Evolutionary conservation across 2,113 vertebrate genomes (phyloP).

Genomic region (Strix aluco): DNA sequence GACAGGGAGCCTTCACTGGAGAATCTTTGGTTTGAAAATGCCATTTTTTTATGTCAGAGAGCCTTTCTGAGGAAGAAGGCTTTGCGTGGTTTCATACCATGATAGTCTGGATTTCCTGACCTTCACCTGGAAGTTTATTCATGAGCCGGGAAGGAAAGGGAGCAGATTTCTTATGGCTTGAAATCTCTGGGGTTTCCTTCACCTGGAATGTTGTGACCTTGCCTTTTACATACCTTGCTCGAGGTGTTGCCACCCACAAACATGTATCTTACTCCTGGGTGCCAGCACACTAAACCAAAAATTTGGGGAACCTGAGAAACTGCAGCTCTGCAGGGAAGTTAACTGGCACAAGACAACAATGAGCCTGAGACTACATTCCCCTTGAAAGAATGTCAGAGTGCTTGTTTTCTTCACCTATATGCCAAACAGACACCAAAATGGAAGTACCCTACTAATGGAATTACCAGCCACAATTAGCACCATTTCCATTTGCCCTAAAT

Average conservation of each 20-base stretch:
- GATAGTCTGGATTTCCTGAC: not conserved
- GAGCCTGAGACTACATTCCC: not conserved
- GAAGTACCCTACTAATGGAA: constrained; percentile 65
- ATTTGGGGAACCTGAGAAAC: not conserved
- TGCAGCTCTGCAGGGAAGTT: not conserved
- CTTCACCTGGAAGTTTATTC: not conserved
- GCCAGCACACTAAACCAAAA: not conserved
- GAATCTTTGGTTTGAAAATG: not conserved
- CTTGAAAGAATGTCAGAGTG: not conserved
- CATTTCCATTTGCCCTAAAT: constrained; percentile 81
- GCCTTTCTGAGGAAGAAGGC: not conserved
- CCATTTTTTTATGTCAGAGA: not conserved
- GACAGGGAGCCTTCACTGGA: not conserved
- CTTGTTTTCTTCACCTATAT: not conserved
- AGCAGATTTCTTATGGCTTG: not conserved
- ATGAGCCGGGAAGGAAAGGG: not conserved
- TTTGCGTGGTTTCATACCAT: not conserved
- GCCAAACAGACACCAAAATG: constrained; percentile 63
- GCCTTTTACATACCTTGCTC: rapidly evolving
- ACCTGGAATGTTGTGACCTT: not conserved
- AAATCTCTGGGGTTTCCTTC: not conserved
- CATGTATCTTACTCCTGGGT: rapidly evolving
- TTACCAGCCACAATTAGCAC: constrained; percentile 77
- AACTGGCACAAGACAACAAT: not conserved
- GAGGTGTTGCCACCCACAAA: not conserved